Base-by-base conservation (phyloP, 2,113 vertebrate genomes). In the Struthidea cinerea region DNA sequence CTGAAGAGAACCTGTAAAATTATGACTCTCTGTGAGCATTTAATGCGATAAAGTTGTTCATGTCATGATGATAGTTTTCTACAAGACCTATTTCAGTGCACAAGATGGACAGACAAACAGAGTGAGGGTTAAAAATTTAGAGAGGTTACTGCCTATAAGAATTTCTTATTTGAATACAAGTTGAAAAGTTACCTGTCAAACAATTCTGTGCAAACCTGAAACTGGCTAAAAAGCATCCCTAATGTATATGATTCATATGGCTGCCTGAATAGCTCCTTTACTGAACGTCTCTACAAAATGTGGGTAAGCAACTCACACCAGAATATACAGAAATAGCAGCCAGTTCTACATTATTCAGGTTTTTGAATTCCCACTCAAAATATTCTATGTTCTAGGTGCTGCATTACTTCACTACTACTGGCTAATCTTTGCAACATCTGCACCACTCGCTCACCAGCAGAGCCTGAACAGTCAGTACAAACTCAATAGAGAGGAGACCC, bases 251-350 rank as follows among this genome's bases (percentile, higher is more conserved):
- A 73, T 69, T 74, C 22, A 63, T 12, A 55, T 1, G 2, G 28
- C 28, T 89, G 73, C 18, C 59, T 78, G 24, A 53, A 65, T 1
- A 67, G 28, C 17, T 75, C n/a, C 61, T 71, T 63, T 79, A 46
- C 0, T 7, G 1, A 61, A 26, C 1, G 6, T 21, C 46, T 90
- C 76, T 49, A 49, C 23, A 47, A 41, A 57, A 47, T 0, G 0
- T 16, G 35, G 21, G 15, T 46, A 46, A 55, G 49, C 41, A 75
- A 71, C 18, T 64, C 50, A 13, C 35, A 60, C 21, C 11, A 56
- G 14, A 84, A 47, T 32, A 41, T 2, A 80, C 2, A 57, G 4
- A 57, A 50, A 3, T 22, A 80, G 44, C 61, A 69, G 44, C 27
- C 32, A 59, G 30, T 32, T 77, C 47, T 22, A 64, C 7, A 32